phyloP scores from a whole-genome alignment of 2,113 vertebrate species.

The Anseranas semipalmata region DNA sequence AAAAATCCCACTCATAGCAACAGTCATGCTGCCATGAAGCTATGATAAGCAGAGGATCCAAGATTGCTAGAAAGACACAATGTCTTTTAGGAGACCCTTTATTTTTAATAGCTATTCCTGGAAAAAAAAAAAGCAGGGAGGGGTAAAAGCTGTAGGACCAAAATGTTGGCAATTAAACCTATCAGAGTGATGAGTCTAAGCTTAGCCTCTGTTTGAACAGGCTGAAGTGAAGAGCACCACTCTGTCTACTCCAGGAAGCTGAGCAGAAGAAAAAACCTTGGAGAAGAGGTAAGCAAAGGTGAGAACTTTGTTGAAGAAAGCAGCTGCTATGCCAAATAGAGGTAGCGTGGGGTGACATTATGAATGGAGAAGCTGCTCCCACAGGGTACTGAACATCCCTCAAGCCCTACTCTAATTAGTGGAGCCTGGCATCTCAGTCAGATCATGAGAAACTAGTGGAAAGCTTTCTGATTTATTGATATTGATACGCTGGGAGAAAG shows the following conservation, averaged over 20 bases:
- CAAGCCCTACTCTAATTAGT: background rate
- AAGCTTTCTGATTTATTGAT: background rate
- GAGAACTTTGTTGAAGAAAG: background rate
- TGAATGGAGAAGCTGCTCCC: background rate
- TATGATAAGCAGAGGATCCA: background rate
- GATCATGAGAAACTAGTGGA: background rate
- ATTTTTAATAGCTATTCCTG: background rate
- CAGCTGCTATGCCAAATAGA: background rate
- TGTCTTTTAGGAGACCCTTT: background rate
- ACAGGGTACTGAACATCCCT: background rate
- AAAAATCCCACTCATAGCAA: background rate
- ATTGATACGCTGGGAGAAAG: background rate
- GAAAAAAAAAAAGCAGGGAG: background rate
- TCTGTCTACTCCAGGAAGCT: background rate
- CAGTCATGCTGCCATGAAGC: background rate
- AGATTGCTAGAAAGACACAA: background rate
- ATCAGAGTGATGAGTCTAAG: background rate
- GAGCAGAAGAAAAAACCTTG: background rate
- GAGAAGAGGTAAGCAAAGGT: background rate
- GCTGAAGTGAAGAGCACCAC: background rate
- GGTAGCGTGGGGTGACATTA: background rate
- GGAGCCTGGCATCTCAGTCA: background rate
- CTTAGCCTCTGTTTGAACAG: background rate
- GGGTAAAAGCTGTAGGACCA: background rate
- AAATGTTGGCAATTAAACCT: background rate